These are phyloP conservation scores for Picathartes gymnocephalus DNA, from an alignment of 2,113 vertebrate species.

Conservation along the genomic window DNA sequence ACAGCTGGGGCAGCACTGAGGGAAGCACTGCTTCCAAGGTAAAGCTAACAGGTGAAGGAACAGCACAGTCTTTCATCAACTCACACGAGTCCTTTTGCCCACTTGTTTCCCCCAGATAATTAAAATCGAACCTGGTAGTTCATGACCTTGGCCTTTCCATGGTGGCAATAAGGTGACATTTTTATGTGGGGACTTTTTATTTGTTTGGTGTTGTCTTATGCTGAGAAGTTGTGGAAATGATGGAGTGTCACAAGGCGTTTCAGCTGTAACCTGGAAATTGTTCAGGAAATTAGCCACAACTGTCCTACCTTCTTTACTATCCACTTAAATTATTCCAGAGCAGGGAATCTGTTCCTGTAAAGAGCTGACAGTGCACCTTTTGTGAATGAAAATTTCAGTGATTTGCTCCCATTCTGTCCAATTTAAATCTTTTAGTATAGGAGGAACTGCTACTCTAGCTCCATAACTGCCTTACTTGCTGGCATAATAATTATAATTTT, in stretches of 20 bases:
- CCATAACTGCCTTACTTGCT: background rate
- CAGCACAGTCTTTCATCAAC: background rate
- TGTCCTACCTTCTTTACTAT: background rate
- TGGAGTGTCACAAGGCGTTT: background rate
- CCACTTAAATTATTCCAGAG: background rate
- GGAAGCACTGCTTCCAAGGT: background rate
- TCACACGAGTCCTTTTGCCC: background rate
- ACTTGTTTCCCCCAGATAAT: background rate
- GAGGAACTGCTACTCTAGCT: background rate
- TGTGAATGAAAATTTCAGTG: background rate
- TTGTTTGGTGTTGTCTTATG: background rate
- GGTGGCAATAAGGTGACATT: background rate
- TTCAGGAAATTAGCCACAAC: background rate
- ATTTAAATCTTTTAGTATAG: background rate
- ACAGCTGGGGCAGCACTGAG: background rate
- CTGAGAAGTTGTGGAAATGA: background rate
- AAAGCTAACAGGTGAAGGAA: background rate
- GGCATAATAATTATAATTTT: background rate
- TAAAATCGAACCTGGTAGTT: background rate
- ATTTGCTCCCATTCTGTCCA: background rate
- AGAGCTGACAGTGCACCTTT: background rate
- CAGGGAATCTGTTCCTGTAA: background rate
- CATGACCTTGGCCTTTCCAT: fast-evolving
- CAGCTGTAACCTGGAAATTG: background rate
- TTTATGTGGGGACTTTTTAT: background rate